A percentile compares a stretch with the other conserved stretches of the same genome.
Evolutionary conservation across 1,140 invertebrate species (phyloP).

Genomic region (Sesamia nonagrioides): DNA sequence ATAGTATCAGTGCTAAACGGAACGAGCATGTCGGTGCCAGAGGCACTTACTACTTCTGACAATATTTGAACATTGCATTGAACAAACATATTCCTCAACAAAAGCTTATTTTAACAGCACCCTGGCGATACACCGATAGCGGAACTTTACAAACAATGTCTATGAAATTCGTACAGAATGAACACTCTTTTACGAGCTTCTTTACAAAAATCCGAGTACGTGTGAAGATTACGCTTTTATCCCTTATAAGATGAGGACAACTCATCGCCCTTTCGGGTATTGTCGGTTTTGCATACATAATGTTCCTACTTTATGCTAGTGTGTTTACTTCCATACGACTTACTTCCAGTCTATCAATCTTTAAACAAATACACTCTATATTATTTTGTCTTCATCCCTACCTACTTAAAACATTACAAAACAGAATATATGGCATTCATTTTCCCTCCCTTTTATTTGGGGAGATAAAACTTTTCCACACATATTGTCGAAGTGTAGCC

Average conservation of each 20-base stretch:
- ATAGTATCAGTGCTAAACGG: slow-evolving; percentile 45
- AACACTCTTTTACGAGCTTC: slow-evolving; percentile 14
- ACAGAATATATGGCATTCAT: not conserved
- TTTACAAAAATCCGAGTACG: slow-evolving; percentile 25
- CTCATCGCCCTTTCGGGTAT: slow-evolving; percentile 10
- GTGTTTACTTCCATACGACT: not conserved
- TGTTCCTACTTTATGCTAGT: not conserved
- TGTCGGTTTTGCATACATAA: slow-evolving; percentile 24
- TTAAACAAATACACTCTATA: not conserved
- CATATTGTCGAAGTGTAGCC: slow-evolving; percentile 1
- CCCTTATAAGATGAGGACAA: slow-evolving; percentile 9
- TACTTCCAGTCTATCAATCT: slow-evolving; percentile 2
- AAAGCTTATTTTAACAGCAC: slow-evolving; percentile 52
- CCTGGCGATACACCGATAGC: slow-evolving; percentile 36
- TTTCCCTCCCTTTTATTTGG: slow-evolving; percentile 18
- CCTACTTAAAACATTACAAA: not conserved
- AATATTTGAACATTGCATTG: slow-evolving; percentile 58
- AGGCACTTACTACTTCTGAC: slow-evolving; percentile 51
- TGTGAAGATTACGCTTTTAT: slow-evolving; percentile 29
- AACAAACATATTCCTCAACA: slow-evolving; percentile 53
- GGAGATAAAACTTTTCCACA: slow-evolving; percentile 23
- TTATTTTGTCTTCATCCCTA: not conserved
- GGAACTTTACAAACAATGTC: slow-evolving; percentile 36
- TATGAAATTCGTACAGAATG: slow-evolving; percentile 31
- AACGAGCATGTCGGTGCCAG: slow-evolving; percentile 23